Evolutionary conservation across 2,888 invertebrate genomes (phyloP), one percentile per base, ranked within the genome.

Genomic region (Julus scandinavius): DNA sequence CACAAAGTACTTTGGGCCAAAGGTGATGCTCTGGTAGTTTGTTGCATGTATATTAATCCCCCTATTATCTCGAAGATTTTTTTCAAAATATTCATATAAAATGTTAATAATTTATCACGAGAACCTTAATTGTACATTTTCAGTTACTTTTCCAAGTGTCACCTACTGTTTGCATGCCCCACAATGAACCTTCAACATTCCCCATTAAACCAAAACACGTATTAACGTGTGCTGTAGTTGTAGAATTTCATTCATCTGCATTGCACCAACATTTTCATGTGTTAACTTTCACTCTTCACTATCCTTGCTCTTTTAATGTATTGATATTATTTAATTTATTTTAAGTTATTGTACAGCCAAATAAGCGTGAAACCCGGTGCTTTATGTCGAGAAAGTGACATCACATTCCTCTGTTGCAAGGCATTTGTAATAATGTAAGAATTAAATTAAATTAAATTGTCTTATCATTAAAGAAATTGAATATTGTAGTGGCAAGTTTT

Each of bases 311-410:
- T 29, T 29, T 29, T 29, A 29, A 72, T 6, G 20, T 72, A 29
- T 72, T 58, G 58, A 72, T 20, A 72, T 72, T 72, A 58, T 72
- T 72, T 72, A 72, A 29, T 29, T 20, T 72, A 72, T 72, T 58
- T 50, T 50, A 50, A 2, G 50, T 50, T 50, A 50, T 50, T 50
- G 50, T 50, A 50, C 50, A 50, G 50, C 50, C 50, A 50, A 50
- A 50, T 50, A 13, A 13, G 13, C 50, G 1, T 50, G 9, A 7
- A 50, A n/a, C 17, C 58, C 1, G 58, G n/a, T 7, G 58, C 3
- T 58, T 58, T 0, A 58, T 13, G 58, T 6, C 58, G 9, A 58
- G 58, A 4, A n/a, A 2, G 13, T n/a, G 2, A 58, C n/a, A 58
- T 58, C 58, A 58, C 58, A 58, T 58, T 58, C 58, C 58, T n/a